Evolutionary conservation across 2,888 invertebrate genomes (phyloP).

Genomic region (Tetanocera ferruginea): DNA sequence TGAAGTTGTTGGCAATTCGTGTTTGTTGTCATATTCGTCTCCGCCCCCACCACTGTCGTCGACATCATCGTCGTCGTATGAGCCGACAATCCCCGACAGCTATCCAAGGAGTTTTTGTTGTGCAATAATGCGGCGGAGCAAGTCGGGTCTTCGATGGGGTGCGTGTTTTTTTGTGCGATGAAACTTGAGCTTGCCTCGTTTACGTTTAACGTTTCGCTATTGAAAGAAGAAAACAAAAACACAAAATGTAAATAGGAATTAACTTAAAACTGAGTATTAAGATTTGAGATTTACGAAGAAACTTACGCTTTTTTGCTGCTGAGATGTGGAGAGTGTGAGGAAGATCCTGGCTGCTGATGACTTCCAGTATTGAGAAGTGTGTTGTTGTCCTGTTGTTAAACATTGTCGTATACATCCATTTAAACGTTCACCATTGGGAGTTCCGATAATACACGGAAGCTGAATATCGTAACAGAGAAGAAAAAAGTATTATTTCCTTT

Average conservation of each 20-base stretch:
- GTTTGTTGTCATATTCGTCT: constrained; percentile 68
- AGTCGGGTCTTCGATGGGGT: constrained; percentile 74
- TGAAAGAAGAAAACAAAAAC: constrained; percentile 22
- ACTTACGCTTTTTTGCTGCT: constrained; percentile 75
- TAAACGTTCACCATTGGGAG: constrained; percentile 70
- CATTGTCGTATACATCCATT: constrained; percentile 71
- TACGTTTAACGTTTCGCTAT: constrained; percentile 67
- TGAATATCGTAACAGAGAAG: constrained; percentile 65
- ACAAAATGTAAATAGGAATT: neutral
- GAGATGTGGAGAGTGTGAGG: constrained; percentile 72
- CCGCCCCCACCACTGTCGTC: constrained; percentile 73
- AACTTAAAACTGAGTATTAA: neutral
- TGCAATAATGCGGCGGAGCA: constrained; percentile 70
- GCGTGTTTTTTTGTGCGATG: constrained; percentile 90
- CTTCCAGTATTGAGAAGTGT: constrained; percentile 70
- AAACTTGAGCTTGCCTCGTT: constrained; percentile 77
- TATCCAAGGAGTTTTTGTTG: constrained; percentile 71
- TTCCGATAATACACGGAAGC: constrained; percentile 71
- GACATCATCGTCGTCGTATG: constrained; percentile 72
- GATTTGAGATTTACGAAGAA: neutral
- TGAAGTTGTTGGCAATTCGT: constrained; percentile 55
- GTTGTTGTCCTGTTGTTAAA: constrained; percentile 71
- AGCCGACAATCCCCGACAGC: constrained; percentile 71
- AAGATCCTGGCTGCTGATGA: constrained; percentile 73
- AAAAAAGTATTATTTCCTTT: constrained; percentile 8